These are phyloP conservation scores for Boloria euphrosyne DNA, from an alignment of 2,888 invertebrate genomes.

Conservation along the genomic window DNA sequence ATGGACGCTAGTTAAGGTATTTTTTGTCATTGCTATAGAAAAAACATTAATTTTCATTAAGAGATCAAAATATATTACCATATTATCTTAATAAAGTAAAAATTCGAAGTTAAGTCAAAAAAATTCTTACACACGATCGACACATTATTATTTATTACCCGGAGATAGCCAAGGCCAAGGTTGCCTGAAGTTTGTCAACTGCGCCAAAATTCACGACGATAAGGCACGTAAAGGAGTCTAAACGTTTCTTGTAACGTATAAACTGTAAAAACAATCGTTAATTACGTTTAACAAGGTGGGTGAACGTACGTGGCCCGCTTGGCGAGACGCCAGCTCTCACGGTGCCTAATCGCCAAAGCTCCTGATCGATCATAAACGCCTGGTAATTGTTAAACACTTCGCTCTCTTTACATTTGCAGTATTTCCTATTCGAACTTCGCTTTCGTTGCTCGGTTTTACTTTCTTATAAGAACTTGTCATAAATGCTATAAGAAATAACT, in stretches of 20 bases:
- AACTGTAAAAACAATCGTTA: slow-evolving; percentile 67
- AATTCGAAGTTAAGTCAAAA: not conserved
- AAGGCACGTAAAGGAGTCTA: slow-evolving; percentile 43
- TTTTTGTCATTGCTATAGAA: not conserved
- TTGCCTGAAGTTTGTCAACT: slow-evolving; percentile 32
- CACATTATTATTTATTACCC: slow-evolving; percentile 26
- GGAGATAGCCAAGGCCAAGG: slow-evolving; percentile 40
- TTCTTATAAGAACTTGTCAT: not conserved
- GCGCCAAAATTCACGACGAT: slow-evolving; percentile 30
- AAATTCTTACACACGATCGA: slow-evolving; percentile 20
- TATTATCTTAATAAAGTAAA: not conserved
- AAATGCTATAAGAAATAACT: too few relatives aligned
- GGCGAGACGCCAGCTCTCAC: slow-evolving; percentile 77
- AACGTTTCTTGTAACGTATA: slow-evolving; percentile 57
- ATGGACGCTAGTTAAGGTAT: not conserved
- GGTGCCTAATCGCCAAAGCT: slow-evolving; percentile 76
- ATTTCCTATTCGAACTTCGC: not conserved
- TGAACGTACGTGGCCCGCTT: slow-evolving; percentile 80
- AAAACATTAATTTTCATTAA: not conserved
- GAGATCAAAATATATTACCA: not conserved
- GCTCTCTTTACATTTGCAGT: slow-evolving; percentile 16
- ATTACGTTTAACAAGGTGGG: slow-evolving; percentile 64
- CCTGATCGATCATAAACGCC: slow-evolving; percentile 72
- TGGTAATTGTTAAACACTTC: slow-evolving; percentile 61
- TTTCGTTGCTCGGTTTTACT: not conserved